phyloP scores from a whole-genome alignment of 2,113 vertebrate species.

The Marcusenius ussheri region DNA sequence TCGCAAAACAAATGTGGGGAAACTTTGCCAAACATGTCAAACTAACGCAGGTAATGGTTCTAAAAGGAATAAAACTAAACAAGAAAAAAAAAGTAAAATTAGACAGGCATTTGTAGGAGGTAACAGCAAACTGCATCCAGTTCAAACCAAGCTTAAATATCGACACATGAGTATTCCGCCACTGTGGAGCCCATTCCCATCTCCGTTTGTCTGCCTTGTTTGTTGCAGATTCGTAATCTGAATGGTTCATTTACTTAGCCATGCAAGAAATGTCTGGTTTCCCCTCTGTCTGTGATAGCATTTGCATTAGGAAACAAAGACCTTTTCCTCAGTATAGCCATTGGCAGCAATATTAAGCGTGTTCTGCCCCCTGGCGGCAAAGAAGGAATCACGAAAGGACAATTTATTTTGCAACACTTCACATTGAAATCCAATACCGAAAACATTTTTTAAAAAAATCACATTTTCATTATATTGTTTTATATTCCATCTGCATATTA shows the following conservation, averaged over 20 bases:
- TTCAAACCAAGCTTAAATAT: background rate
- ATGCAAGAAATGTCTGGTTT: conserved; percentile 25
- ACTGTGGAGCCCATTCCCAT: background rate
- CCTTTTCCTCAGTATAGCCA: conserved; percentile 27
- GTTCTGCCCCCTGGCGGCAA: conserved; percentile 69
- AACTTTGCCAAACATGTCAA: background rate
- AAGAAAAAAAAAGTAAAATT: background rate
- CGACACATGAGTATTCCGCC: background rate
- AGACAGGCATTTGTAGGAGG: background rate
- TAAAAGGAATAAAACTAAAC: background rate
- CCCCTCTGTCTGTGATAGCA: conserved; percentile 5
- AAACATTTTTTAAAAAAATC: background rate
- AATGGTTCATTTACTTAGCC: conserved; percentile 24
- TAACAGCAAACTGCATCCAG: background rate
- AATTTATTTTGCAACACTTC: background rate
- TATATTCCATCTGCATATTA: background rate
- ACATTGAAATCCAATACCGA: background rate
- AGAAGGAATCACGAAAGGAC: conserved; percentile 38
- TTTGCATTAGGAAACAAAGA: conserved; percentile 41
- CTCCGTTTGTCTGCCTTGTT: background rate
- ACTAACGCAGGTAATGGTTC: background rate
- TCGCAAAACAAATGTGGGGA: background rate
- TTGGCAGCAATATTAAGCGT: conserved; percentile 55
- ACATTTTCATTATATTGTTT: background rate
- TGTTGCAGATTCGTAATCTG: background rate